Percentiles rank a stretch among this genome's conserved stretches.
Evolutionary conservation across 2,113 vertebrate genomes (phyloP).

Genomic region (Dermatemys mawii): DNA sequence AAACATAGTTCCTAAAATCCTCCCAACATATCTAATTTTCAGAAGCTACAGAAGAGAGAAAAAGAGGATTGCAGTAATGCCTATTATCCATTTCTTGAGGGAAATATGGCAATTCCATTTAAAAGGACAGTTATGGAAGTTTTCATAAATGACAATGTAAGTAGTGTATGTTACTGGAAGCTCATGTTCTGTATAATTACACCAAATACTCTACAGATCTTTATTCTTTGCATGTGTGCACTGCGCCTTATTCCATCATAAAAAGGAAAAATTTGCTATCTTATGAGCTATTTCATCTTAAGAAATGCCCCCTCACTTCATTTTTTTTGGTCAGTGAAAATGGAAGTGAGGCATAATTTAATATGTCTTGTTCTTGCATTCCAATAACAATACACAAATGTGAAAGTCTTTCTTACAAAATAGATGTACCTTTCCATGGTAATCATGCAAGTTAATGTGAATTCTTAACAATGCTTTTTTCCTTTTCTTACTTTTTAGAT

Average conservation of each 20-base stretch:
- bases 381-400: slow-evolving; percentile 29
- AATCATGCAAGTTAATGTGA: slow-evolving; percentile 19
- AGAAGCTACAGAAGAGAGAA: neutral
- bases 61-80: neutral
- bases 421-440: neutral
- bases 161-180: neutral
- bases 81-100: neutral
- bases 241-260: neutral
- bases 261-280: slow-evolving; percentile 12
- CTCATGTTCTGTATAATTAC: slow-evolving; percentile 1
- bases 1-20: slow-evolving; percentile 26
- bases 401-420: slow-evolving; percentile 25
- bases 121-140: neutral
- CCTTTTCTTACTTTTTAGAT: neutral
- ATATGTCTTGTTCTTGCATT: neutral
- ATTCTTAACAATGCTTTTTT: neutral
- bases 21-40: slow-evolving; percentile 23
- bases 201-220: neutral
- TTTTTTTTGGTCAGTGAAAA: slow-evolving; percentile 1
- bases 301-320: neutral
- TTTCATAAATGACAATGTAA: neutral
- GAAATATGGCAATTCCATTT: neutral
- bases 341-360: slow-evolving; percentile 36
- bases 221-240: neutral
- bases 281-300: slow-evolving; percentile 33